Base-by-base conservation (phyloP, 2,113 vertebrate species). In the Geothlypis trichas region DNA sequence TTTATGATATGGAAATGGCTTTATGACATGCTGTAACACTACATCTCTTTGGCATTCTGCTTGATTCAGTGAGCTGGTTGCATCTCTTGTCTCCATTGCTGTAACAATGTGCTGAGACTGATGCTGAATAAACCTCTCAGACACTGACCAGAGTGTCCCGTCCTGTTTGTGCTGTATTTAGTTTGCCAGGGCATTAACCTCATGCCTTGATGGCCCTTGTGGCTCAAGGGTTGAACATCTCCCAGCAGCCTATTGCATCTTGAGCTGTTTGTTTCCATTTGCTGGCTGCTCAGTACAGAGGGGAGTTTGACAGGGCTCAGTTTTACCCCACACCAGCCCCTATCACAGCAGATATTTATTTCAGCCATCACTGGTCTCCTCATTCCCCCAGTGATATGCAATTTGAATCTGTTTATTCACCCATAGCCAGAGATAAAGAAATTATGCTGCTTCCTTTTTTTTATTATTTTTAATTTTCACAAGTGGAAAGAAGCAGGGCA, bases 361-460 rank as follows among this genome's bases (percentile, higher is more conserved):
- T 67, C 27, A 78, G 22, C 27, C 39, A 42, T 5, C 44, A 33
- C 49, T 46, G 33, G 12, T 78, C 14, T 63, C 41, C 33, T 88
- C 44, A 5, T n/a, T 21, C 44, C 11, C 15, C 42, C 47, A 75
- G 20, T 1, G 2, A 68, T 5, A 67, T 0, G 3, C 16, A 76
- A 30, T 28, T 54, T 58, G 33, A 88, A 51, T 30, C 14, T 33
- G 5, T 44, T 80, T 49, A 77, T 24, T 30, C 26, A 61, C 42
- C 63, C 6, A 13, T 5, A 7, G 12, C 46, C 55, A 24, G 44
- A 52, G 13, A 65, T 37, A 51, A 58, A 74, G 12, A 71, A 81
- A 59, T 20, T 47, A 9, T 12, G 16, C 22, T 12, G 11, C 17
- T 52, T 4, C 3, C 15, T 22, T 9, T 18, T 27, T 8, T 11